phyloP scores from a whole-genome alignment of 2,113 vertebrate genomes.

The Paedocypris sp. region DNA sequence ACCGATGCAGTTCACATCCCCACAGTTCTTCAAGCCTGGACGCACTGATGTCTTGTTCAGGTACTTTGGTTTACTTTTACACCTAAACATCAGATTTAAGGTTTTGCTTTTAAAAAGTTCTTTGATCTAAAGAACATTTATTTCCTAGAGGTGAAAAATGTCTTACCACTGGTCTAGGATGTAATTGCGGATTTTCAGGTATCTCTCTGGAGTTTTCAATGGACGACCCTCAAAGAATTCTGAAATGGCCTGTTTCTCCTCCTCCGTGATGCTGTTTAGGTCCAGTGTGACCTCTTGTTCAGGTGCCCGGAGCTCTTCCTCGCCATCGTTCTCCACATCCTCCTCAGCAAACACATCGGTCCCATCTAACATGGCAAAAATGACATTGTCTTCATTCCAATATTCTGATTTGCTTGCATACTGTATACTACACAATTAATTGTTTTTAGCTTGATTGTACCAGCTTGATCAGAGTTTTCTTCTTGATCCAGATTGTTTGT shows the following conservation, averaged over 20 bases:
- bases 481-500: neutral
- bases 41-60: slow-evolving; percentile 97
- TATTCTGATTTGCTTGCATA: no score
- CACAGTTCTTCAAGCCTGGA: slow-evolving; percentile 92
- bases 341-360: slow-evolving; percentile 15
- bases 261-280: slow-evolving; percentile 69
- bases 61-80: slow-evolving; percentile 82
- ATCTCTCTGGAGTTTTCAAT: slow-evolving; percentile 92
- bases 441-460: neutral
- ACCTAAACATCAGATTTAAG: slow-evolving; percentile 52
- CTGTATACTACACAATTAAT: no score
- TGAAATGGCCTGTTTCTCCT: slow-evolving; percentile 92
- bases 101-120: neutral
- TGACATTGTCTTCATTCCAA: no score
- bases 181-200: slow-evolving; percentile 94
- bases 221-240: slow-evolving; percentile 95
- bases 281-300: slow-evolving; percentile 83
- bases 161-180: slow-evolving; percentile 94
- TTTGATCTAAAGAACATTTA: no score
- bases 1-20: slow-evolving; percentile 97
- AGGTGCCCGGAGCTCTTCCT: slow-evolving; percentile 77
- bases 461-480: neutral
- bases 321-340: slow-evolving; percentile 58
- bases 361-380: no score
- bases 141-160: no score